Evolutionary conservation across 1,140 invertebrate species (phyloP).

Genomic region (Sitobion miscanthi): DNA sequence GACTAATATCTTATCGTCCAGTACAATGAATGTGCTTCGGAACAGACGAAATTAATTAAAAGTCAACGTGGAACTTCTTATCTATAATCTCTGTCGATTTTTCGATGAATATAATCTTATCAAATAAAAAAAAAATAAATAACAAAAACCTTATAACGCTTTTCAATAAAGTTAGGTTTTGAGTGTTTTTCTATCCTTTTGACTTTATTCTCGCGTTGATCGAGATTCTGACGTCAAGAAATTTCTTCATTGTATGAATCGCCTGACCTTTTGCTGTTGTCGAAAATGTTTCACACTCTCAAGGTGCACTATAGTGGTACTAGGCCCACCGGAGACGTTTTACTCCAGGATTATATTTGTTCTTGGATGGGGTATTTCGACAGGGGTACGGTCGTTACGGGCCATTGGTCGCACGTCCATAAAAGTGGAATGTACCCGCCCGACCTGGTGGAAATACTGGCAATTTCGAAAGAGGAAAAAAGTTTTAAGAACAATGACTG

Average conservation of each 20-base stretch:
- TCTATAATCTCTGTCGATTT: background rate
- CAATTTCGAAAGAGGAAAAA: background rate
- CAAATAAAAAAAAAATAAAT: background rate
- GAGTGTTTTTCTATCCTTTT: background rate
- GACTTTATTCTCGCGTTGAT: background rate
- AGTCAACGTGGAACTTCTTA: background rate
- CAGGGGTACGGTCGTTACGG: background rate
- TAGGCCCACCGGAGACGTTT: background rate
- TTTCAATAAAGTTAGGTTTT: background rate
- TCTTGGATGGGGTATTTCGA: slow-evolving; percentile 1
- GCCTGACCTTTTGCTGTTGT: background rate
- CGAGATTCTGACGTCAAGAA: background rate
- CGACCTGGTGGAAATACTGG: background rate
- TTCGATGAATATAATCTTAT: background rate
- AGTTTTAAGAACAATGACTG: slow-evolving; percentile 17
- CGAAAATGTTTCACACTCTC: background rate
- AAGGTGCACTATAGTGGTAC: background rate
- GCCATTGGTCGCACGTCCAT: slow-evolving; percentile 29
- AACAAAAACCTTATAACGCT: background rate
- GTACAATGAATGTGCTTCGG: background rate
- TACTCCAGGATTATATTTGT: slow-evolving; percentile 1
- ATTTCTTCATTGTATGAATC: background rate
- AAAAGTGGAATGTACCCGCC: background rate
- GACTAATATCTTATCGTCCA: background rate
- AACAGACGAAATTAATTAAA: background rate